Percentiles rank a stretch among this genome's conserved stretches.
These are phyloP conservation scores for Morbakka virulenta DNA, from an alignment of 30 jellyfish, hydroid and myxozoan species.

Conservation along the genomic window DNA sequence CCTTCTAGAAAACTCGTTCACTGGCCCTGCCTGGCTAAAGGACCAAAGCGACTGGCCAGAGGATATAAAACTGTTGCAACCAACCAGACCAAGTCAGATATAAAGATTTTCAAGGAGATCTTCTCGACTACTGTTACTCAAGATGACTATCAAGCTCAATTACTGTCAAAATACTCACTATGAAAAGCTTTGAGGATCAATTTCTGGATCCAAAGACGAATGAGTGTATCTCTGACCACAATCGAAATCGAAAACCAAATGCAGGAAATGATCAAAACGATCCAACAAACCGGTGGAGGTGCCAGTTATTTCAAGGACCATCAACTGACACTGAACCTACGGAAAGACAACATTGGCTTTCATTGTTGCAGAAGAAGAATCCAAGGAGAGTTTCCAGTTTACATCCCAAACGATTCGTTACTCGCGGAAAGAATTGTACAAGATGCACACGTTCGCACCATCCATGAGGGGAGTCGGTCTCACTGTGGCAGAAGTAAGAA, in stretches of 20 bases:
- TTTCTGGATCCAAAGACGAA: no score
- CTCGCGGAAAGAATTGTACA: not conserved
- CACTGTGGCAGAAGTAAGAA: not conserved
- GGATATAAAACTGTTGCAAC: no score
- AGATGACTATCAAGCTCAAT: no score
- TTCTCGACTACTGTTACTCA: no score
- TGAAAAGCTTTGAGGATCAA: no score
- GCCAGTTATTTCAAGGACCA: not conserved
- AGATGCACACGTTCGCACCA: not conserved
- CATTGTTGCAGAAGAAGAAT: not conserved
- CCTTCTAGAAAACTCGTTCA: not conserved
- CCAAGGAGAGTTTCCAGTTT: not conserved
- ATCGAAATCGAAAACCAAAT: no score
- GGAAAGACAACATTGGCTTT: not conserved
- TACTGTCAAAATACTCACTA: no score
- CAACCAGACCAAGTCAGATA: no score
- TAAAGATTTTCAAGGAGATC: no score
- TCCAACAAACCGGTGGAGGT: not conserved
- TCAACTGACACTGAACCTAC: not conserved
- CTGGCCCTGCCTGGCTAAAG: not conserved
- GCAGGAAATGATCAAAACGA: not conserved
- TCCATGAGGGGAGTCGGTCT: slow-evolving; percentile 24
- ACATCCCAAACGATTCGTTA: not conserved
- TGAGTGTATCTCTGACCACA: no score
- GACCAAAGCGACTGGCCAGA: not conserved